These are phyloP conservation scores for Brachyptera risi DNA, from an alignment of 2,888 invertebrate genomes.

Conservation along the genomic window DNA sequence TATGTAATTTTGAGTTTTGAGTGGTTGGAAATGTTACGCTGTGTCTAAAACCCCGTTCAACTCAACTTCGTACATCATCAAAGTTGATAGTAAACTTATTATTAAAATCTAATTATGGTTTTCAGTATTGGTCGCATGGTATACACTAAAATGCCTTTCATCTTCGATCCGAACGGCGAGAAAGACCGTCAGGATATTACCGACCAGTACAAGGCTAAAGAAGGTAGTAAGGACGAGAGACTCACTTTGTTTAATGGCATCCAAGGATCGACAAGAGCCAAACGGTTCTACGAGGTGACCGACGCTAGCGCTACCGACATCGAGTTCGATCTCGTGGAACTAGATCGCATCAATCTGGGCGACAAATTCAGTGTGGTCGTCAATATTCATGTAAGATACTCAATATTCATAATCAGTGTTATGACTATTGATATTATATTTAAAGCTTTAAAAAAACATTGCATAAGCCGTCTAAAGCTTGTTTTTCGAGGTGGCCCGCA, in stretches of 20 bases:
- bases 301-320: conserved; percentile 57
- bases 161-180: conserved; percentile 67
- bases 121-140: conserved; percentile 69
- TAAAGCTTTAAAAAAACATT: not conserved
- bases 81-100: too few relatives aligned
- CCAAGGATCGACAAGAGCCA: conserved; percentile 60
- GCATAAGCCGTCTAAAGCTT: not conserved
- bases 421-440: too few relatives aligned
- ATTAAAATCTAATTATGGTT: too few relatives aligned
- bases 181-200: conserved; percentile 69
- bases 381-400: conserved; percentile 56
- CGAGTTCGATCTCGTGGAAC: conserved; percentile 58
- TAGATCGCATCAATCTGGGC: conserved; percentile 67
- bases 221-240: conserved; percentile 69
- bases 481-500: too few relatives aligned
- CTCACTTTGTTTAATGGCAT: conserved; percentile 72
- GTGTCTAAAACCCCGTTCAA: too few relatives aligned
- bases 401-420: too few relatives aligned
- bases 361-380: conserved; percentile 63
- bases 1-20: too few relatives aligned
- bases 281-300: conserved; percentile 60
- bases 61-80: too few relatives aligned
- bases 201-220: conserved; percentile 62
- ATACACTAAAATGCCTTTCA: conserved; percentile 68
- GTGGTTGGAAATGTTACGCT: too few relatives aligned